A percentile compares a stretch with the other conserved stretches of the same genome.
phyloP scores from a whole-genome alignment of 2,888 invertebrate species.

The Noctua comes region DNA sequence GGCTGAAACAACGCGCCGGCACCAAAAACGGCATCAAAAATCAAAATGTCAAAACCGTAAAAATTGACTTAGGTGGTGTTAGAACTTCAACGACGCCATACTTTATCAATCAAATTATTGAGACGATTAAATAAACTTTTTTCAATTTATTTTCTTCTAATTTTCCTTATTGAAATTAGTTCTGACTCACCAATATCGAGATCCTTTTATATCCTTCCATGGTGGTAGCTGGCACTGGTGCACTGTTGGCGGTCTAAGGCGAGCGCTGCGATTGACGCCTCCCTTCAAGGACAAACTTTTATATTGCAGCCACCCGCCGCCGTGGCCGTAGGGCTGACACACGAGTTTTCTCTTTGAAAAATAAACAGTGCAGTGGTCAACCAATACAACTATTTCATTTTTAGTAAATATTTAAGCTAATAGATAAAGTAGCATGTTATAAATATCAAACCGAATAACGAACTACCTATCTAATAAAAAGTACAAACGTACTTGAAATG shows the following conservation, averaged over 20 bases:
- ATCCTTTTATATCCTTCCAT: slow-evolving; percentile 76
- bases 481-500: not conserved
- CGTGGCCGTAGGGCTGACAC: slow-evolving; percentile 56
- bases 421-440: not conserved
- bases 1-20: too few relatives aligned
- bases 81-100: too few relatives aligned
- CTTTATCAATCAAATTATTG: not conserved
- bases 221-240: slow-evolving; percentile 51
- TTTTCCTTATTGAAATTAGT: not conserved
- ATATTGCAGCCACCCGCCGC: slow-evolving; percentile 71
- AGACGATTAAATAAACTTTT: not conserved
- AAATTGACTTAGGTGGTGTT: too few relatives aligned
- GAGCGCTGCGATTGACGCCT: slow-evolving; percentile 72
- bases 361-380: too few relatives aligned
- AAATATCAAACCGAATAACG: not conserved
- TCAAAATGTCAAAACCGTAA: too few relatives aligned
- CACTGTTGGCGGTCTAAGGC: slow-evolving; percentile 55
- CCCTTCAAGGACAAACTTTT: slow-evolving; percentile 81
- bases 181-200: slow-evolving; percentile 75
- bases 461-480: not conserved
- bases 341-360: not conserved
- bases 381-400: not conserved
- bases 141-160: too few relatives aligned
- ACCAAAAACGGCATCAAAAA: too few relatives aligned
- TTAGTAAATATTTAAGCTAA: not conserved